phyloP scores from a whole-genome alignment of 2,113 vertebrate genomes.

The Bubo scandiacus region DNA sequence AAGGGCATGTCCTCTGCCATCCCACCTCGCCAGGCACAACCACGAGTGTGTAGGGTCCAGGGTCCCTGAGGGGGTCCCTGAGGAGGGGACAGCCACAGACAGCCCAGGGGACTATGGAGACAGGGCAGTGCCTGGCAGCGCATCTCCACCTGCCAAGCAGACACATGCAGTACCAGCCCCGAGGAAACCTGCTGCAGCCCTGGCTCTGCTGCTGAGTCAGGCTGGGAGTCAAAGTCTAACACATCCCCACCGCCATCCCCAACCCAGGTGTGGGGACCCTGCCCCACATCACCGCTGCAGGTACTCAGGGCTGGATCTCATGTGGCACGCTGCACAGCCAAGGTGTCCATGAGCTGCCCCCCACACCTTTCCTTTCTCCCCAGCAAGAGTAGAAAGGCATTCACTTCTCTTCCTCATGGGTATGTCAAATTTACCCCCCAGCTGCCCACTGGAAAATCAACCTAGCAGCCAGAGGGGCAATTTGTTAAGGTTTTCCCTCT shows the following conservation, averaged over 20 bases:
- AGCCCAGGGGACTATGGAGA: not conserved
- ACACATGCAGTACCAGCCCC: accelerated
- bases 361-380: not conserved
- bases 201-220: not conserved
- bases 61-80: not conserved
- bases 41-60: not conserved
- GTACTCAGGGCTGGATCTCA: accelerated
- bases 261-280: not conserved
- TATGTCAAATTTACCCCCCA: not conserved
- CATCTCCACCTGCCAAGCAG: not conserved
- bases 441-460: slow-evolving; percentile 8
- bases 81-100: not conserved
- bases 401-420: not conserved
- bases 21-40: not conserved
- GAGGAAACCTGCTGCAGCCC: not conserved
- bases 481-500: slow-evolving; percentile 36
- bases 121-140: accelerated
- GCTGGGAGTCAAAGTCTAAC: not conserved
- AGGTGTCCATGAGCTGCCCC: not conserved
- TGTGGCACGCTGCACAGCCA: not conserved
- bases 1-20: not conserved
- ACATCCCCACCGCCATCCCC: not conserved
- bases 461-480: not conserved
- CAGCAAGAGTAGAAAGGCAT: not conserved
- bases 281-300: not conserved